These are phyloP conservation scores for Troides helena DNA, from an alignment of 2,888 invertebrate species.

Conservation along the genomic window DNA sequence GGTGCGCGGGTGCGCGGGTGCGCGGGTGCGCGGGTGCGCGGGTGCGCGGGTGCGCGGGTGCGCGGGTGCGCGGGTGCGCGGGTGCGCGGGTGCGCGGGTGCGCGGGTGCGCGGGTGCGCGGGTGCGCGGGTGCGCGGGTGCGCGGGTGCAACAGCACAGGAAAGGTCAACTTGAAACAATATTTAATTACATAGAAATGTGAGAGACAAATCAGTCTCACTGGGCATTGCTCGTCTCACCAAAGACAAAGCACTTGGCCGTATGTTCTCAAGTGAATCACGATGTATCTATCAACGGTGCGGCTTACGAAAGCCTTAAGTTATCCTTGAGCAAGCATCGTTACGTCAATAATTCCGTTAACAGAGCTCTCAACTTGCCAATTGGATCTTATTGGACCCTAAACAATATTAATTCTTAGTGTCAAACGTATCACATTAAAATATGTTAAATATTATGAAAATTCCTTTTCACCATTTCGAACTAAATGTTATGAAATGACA, in stretches of 20 bases:
- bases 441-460: too few relatives aligned
- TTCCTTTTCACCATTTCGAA: too few relatives aligned
- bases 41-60: too few relatives aligned
- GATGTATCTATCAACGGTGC: constrained; percentile 20
- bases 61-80: neutral
- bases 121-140: neutral
- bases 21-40: too few relatives aligned
- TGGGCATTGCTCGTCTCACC: neutral
- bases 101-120: neutral
- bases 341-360: constrained; percentile 37
- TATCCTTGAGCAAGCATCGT: constrained; percentile 33
- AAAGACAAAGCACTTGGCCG: constrained; percentile 18
- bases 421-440: too few relatives aligned
- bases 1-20: neutral
- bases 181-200: neutral
- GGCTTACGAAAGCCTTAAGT: constrained; percentile 23
- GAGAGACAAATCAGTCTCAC: neutral
- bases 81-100: too few relatives aligned
- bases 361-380: constrained; percentile 23
- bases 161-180: too few relatives aligned
- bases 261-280: constrained; percentile 20
- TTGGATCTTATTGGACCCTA: neutral
- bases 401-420: neutral
- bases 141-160: too few relatives aligned
- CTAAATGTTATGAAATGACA: too few relatives aligned